These are phyloP conservation scores for Smithornis capensis DNA, from an alignment of 2,113 vertebrate genomes.

Conservation along the genomic window DNA sequence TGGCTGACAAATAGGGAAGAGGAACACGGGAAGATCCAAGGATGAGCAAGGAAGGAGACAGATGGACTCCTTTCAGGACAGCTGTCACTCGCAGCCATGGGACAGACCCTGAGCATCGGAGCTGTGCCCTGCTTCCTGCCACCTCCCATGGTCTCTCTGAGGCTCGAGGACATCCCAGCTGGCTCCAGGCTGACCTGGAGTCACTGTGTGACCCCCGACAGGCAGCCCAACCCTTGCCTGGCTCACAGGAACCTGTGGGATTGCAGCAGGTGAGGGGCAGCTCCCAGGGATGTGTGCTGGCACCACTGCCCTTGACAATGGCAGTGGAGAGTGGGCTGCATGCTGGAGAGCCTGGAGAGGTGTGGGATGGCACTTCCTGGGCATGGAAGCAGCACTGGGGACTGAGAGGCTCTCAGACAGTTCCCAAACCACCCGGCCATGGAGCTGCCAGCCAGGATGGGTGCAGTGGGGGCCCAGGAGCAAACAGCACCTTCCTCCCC, in stretches of 20 bases:
- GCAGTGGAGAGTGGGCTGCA: no score
- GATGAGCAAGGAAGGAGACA: background rate
- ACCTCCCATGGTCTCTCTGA: background rate
- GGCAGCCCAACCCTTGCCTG: background rate
- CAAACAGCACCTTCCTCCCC: background rate
- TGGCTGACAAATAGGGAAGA: background rate
- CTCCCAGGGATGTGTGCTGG: background rate
- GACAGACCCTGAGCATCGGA: background rate
- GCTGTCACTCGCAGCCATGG: background rate
- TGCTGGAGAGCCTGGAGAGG: background rate
- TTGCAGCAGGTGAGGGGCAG: background rate
- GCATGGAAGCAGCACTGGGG: background rate
- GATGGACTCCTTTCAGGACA: background rate
- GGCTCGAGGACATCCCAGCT: background rate
- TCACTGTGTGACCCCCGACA: background rate
- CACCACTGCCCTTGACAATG: no score
- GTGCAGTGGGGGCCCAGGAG: background rate
- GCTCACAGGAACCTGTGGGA: background rate
- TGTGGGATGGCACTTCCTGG: rapidly evolving
- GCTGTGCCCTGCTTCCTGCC: background rate
- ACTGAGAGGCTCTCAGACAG: background rate
- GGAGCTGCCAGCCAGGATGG: background rate
- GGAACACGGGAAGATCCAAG: background rate
- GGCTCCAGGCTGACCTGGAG: background rate
- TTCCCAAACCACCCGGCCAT: background rate